Conservation (phyloP, 2,113 vertebrate species). For the Sporophila hypoxantha region DNA sequence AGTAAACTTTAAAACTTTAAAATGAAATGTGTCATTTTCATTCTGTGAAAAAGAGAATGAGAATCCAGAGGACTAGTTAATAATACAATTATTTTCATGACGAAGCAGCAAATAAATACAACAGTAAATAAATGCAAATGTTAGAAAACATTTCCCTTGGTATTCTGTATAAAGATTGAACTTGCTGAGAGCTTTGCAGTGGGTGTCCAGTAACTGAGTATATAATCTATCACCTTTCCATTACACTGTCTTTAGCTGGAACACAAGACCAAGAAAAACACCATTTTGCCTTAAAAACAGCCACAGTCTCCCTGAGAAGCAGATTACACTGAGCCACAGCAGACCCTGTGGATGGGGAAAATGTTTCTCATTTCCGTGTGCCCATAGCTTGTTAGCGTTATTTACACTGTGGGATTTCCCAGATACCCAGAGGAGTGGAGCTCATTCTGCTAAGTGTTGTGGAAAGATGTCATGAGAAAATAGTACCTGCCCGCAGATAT, state of each 20-base stretch:
- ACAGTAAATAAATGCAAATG: constrained; percentile 7
- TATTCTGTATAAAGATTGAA: not conserved
- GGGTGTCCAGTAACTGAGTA: not conserved
- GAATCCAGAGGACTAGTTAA: not conserved
- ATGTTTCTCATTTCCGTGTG: not conserved
- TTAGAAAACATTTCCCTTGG: constrained; percentile 13
- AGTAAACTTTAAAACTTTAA: not conserved
- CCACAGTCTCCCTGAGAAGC: constrained; percentile 2
- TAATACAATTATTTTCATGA: not conserved
- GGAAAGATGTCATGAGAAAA: constrained; percentile 3
- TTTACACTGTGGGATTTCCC: constrained; percentile 11
- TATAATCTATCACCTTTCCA: constrained; percentile 16
- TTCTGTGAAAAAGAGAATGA: not conserved
- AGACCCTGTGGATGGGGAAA: not conserved
- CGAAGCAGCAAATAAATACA: constrained; percentile 1
- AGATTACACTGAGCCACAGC: constrained; percentile 1
- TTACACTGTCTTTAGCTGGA: constrained; percentile 23
- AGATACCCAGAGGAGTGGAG: not conserved
- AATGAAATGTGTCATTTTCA: not conserved
- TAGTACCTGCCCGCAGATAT: not conserved
- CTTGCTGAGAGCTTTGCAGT: not conserved
- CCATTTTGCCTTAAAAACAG: constrained; percentile 17
- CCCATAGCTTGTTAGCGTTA: not conserved
- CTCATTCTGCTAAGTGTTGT: not conserved
- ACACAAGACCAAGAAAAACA: constrained; percentile 37